Base-by-base conservation (phyloP, 2,888 invertebrate species). In the Pyrrhia umbra region DNA sequence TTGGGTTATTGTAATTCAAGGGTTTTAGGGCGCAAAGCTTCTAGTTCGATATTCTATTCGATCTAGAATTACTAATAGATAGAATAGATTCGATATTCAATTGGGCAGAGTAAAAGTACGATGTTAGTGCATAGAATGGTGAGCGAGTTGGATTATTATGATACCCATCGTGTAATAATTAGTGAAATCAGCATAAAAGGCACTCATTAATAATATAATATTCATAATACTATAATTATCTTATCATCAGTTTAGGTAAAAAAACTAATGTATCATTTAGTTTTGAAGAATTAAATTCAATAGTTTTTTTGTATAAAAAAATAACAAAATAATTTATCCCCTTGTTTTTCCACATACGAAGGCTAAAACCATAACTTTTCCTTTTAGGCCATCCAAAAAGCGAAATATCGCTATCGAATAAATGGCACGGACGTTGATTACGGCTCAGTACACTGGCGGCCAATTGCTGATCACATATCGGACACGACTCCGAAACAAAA, bases 381-480 rank as follows among this genome's bases (percentile, higher is more conserved):
- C 64, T 47, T 60, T 60, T 47, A 47, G 15, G 16, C 52, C 13
- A 30, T 16, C 50, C 59, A 43, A 71, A 79, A 71, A 46, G 37
- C 39, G 50, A 73, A 79, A 69, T 64, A 75, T 55, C 54, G 69
- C 63, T 72, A 65, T 71, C 68, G 62, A 71, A 71, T 79, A 77
- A 76, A 74, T 77, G 70, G 60, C 49, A 47, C 55, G 66, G 43
- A 77, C 67, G 75, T 75, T 80, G 80, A 79, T 80, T 72, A 72
- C 75, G 67, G 68, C 62, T 68, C 80, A 73, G 76, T 79, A 75
- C 70, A 77, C 84, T 78, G 69, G 73, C 54, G 69, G 74, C 74
- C 85, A 83, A 83, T 85, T 80, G 79, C 79, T 75, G 78, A 75
- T 77, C 64, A 75, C 70, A 71, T 79, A 77, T 77, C 80, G 56